These are phyloP conservation scores for Nebria ingens DNA, from an alignment of 1,140 invertebrate species.

Conservation along the genomic window DNA sequence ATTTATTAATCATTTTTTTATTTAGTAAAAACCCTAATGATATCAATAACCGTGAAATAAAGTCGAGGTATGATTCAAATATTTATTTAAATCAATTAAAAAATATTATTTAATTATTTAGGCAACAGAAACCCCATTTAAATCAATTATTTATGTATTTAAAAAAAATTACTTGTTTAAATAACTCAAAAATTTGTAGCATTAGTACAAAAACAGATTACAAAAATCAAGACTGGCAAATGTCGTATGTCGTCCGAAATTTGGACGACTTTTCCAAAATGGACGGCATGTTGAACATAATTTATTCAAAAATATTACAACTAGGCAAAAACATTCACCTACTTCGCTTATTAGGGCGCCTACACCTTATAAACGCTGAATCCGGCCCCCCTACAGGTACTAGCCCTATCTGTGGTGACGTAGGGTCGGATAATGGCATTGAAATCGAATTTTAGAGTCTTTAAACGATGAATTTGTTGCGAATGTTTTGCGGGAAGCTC, in stretches of 20 bases:
- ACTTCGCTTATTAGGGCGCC: slow-evolving; percentile 24
- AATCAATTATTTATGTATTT: no score
- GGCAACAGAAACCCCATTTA: no score
- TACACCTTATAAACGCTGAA: slow-evolving; percentile 19
- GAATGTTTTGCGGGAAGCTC: slow-evolving; percentile 18
- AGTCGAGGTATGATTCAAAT: no score
- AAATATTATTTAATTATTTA: no score
- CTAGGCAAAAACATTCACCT: slow-evolving; percentile 28
- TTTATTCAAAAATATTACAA: slow-evolving; percentile 23
- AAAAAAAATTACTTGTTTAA: slow-evolving; percentile 1
- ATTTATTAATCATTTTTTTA: no score
- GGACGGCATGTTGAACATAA: slow-evolving; percentile 23
- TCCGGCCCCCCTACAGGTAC: slow-evolving; percentile 14
- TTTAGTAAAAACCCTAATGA: no score
- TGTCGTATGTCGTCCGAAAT: slow-evolving; percentile 17
- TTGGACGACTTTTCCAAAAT: slow-evolving; percentile 14
- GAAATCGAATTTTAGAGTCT: slow-evolving; percentile 18
- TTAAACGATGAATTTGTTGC: slow-evolving; percentile 24
- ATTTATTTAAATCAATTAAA: no score
- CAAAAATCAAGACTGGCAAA: slow-evolving; percentile 11
- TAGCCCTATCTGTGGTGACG: neutral
- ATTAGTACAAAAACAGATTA: neutral
- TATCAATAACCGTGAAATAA: no score
- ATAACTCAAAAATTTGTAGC: neutral
- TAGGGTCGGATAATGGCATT: neutral